Evolutionary conservation across 2,888 invertebrate species (phyloP), one percentile per base, ranked within the genome.

Genomic region (Trileptium ribeirensis): DNA sequence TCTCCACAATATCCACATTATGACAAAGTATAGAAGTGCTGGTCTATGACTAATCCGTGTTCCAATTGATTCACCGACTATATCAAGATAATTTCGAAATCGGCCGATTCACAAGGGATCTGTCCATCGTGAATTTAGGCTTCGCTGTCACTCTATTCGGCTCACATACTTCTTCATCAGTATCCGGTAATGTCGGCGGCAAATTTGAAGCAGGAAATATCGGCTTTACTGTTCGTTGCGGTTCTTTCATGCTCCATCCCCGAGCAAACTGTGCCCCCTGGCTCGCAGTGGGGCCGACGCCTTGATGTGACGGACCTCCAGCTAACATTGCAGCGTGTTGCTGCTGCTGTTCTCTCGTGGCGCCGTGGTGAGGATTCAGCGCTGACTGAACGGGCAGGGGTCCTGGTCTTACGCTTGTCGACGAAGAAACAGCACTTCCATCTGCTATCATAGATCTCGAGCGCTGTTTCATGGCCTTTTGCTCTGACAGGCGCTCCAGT

Each of bases 401-500:
- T 15, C 8, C 51, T 51, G 51, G 8, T n/a, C n/a, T n/a, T 8
- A 8, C 24, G 24, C 51, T 51, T 8, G 8, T 15, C 8, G 8
- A 8, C 8, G 51, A 51, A 15, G 51, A 15, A 8, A 24, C 8
- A 8, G 8, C 51, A 15, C 24, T 51, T 15, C 8, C 24, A 8
- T 51, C 51, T 15, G 8, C 8, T 8, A 29, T 70, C 31, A 38
- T n/a, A 15, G 31, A 37, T 34, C 36, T 8, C 2, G 29, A 37
- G 8, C 39, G 79, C 24, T n/a, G 33, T 31, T 80, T 80, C 33
- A 34, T 80, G 3, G n/a, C n/a, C 36, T 92, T 92, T 86, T 94
- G 94, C 86, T 93, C 94, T 74, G 93, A 93, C 75, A 94, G 90
- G 51, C 94, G 91, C 86, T 94, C 94, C 83, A 94, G 88, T 0